Evolutionary conservation across 2,797 vertebrate genomes (phyloP), one percentile per base, ranked within the genome.

Genomic region (Coccyzus lansbergi): DNA sequence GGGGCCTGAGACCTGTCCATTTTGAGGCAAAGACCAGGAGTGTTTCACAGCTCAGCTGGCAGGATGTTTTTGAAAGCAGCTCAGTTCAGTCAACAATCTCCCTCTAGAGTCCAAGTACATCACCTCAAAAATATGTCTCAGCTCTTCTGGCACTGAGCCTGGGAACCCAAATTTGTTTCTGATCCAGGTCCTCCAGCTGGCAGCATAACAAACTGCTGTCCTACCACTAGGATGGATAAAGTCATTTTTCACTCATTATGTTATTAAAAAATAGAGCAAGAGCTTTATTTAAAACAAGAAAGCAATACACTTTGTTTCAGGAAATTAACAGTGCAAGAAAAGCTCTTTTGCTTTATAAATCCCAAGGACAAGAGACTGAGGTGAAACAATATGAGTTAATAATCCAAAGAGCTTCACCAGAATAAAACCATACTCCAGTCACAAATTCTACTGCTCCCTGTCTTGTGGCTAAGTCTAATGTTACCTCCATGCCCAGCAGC

Each of bases 131-230:
- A 78, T 82, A 87, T 87, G 86, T 75, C 90, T 93, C 65, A 46
- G 58, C 52, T 90, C 83, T 89, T 65, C 81, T 92, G 75, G 83
- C 71, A 5, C 1, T 3, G 33, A 84, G 80, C 87, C 86, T 97
- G 94, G 89, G 93, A 95, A 91, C 91, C 93, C 93, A 95, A 92
- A 90, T 94, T 93, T 94, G 75, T 83, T 93, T 92, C 88, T 90
- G 91, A 95, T 93, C 83, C 95, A 95, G 93, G 83, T 95, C 78
- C 59, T 95, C 84, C 76, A 82, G 87, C 77, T 94, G 92, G 83
- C 95, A 94, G 70, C 0, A 4, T 78, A 92, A 92, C 62, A 74
- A 81, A 80, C 9, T 72, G 60, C 88, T 88, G 69, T n/a, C 89
- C 91, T 94, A 87, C 91, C 85, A 95, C 80, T 42, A 90, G 87